Conservation (phyloP, 2,888 invertebrate species). For the Leucophora obtusa region DNA sequence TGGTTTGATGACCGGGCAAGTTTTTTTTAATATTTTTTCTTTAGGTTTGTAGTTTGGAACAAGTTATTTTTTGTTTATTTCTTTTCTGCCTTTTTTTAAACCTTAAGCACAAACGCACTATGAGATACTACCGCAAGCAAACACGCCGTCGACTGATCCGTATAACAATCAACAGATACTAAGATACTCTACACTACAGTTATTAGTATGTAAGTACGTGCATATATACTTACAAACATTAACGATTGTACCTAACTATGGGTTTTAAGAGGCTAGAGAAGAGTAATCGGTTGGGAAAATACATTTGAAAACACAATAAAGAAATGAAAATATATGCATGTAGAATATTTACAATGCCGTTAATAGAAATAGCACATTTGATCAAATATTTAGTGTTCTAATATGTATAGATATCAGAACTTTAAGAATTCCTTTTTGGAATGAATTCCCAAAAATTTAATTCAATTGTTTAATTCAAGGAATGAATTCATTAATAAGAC, state of each 20-base stretch:
- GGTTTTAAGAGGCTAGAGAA: constrained; percentile 19
- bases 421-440: too few relatives aligned
- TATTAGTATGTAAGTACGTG: constrained; percentile 26
- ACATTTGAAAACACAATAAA: constrained; percentile 3
- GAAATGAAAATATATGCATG: not conserved
- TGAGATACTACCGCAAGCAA: constrained; percentile 35
- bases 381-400: not conserved
- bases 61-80: constrained; percentile 28
- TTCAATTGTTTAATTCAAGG: too few relatives aligned
- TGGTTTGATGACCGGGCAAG: constrained; percentile 17
- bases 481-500: too few relatives aligned
- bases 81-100: constrained; percentile 25
- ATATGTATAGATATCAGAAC: too few relatives aligned
- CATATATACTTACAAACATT: constrained; percentile 11
- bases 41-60: constrained; percentile 19
- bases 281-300: constrained; percentile 33
- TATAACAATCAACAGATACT: constrained; percentile 60
- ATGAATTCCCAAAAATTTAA: too few relatives aligned
- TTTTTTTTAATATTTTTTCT: not conserved
- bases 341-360: constrained; percentile 2
- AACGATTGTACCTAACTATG: not conserved
- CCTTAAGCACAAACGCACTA: constrained; percentile 60
- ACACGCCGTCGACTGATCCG: constrained; percentile 47
- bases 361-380: not conserved
- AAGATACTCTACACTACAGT: constrained; percentile 37